Conservation (phyloP, 2,113 vertebrate species). For the Anoplopoma fimbria region DNA sequence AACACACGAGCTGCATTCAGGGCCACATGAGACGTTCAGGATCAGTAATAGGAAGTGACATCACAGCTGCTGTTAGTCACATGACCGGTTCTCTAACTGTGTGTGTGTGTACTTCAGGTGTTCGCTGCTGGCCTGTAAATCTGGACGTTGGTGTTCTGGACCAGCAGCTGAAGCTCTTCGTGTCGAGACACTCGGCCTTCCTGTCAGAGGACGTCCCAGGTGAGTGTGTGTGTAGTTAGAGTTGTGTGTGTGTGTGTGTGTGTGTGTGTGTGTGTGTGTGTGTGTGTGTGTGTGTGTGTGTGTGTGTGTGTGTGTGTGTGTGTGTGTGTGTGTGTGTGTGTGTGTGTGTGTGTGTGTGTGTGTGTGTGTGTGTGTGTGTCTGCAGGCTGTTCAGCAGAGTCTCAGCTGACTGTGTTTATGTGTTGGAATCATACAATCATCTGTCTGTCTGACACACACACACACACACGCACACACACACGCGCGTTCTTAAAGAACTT, state of each 20-base stretch:
- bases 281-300: background rate
- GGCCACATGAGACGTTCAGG: background rate
- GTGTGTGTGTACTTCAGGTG: background rate
- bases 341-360: background rate
- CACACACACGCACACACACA: conserved; percentile 8
- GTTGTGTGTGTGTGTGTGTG: too few relatives aligned
- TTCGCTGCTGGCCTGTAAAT: conserved; percentile 90
- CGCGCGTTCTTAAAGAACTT: background rate
- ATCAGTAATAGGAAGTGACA: too few relatives aligned
- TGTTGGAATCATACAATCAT: too few relatives aligned
- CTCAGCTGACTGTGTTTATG: background rate
- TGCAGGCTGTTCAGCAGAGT: too few relatives aligned
- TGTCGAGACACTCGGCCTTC: conserved; percentile 92
- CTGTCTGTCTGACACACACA: too few relatives aligned
- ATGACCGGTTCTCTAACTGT: too few relatives aligned
- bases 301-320: too few relatives aligned
- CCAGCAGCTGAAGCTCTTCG: conserved; percentile 93
- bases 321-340: conserved; percentile 74
- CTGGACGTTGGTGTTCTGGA: conserved; percentile 87
- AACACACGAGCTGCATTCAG: background rate
- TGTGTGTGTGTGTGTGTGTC: too few relatives aligned
- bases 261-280: too few relatives aligned
- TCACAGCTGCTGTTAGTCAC: too few relatives aligned
- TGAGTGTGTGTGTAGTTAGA: conserved; percentile 57
- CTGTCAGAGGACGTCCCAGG: conserved; percentile 91